Conservation (phyloP, 2,113 vertebrate genomes). For the Nymphicus hollandicus region DNA sequence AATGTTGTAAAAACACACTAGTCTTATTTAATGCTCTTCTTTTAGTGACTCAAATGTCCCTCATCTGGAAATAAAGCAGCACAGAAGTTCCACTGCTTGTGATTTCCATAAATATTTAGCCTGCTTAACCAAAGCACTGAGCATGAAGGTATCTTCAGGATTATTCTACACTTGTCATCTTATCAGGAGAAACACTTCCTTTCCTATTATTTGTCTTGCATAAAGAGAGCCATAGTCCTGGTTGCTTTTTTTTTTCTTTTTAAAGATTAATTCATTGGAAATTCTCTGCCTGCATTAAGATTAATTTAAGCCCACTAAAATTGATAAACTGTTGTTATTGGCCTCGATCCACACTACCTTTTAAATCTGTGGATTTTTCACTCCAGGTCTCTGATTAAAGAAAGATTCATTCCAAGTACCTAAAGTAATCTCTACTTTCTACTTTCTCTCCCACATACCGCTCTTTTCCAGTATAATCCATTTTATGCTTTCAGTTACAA, state of each 20-base stretch:
- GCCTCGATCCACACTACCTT: constrained; percentile 6
- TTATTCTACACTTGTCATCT: constrained; percentile 28
- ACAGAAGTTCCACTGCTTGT: neutral
- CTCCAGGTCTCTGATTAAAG: neutral
- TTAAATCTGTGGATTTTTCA: constrained; percentile 48
- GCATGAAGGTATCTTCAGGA: neutral
- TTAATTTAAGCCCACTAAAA: constrained; percentile 51
- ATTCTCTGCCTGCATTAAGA: constrained; percentile 24
- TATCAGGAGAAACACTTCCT: neutral
- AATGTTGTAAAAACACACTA: neutral
- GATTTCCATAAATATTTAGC: constrained; percentile 39
- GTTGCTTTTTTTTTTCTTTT: neutral
- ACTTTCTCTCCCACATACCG: neutral
- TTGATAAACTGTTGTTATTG: constrained; percentile 26
- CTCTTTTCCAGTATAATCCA: constrained; percentile 29
- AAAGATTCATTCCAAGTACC: constrained; percentile 32
- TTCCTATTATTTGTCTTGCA: constrained; percentile 15
- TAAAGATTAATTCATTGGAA: constrained; percentile 40
- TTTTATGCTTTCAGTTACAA: constrained; percentile 1
- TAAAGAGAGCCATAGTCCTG: neutral
- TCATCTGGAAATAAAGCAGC: neutral
- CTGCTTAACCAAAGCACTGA: constrained; percentile 27
- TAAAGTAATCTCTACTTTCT: constrained; percentile 44
- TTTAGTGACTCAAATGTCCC: constrained; percentile 16
- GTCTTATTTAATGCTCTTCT: constrained; percentile 12